These are phyloP conservation scores for Lordiphosa fenestrarum DNA, from an alignment of 2,888 invertebrate species.

Conservation along the genomic window DNA sequence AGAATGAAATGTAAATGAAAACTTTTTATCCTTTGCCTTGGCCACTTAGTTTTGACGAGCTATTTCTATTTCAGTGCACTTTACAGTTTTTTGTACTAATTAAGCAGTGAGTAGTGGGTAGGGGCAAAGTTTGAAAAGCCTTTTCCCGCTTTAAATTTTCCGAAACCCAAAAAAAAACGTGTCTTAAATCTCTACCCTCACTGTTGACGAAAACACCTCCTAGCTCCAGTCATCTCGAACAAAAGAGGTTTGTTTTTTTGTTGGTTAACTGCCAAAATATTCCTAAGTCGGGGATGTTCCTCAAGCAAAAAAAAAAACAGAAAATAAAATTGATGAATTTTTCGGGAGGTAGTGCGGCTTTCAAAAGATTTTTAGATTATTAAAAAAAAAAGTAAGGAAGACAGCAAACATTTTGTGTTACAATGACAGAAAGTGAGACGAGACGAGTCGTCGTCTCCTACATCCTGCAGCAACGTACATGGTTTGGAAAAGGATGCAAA, in stretches of 20 bases:
- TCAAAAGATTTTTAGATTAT: constrained; percentile 65
- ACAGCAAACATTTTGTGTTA: constrained; percentile 14
- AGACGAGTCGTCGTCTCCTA: constrained; percentile 20
- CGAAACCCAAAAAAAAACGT: too few relatives aligned
- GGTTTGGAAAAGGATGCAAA: neutral
- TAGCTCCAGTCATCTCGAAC: constrained; percentile 31
- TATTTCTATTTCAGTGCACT: too few relatives aligned
- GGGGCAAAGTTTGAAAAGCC: neutral
- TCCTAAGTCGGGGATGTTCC: constrained; percentile 42
- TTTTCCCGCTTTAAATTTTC: neutral
- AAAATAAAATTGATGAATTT: constrained; percentile 52
- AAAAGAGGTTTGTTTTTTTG: constrained; percentile 37
- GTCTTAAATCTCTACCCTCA: neutral
- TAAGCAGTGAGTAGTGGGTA: too few relatives aligned
- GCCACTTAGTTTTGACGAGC: too few relatives aligned
- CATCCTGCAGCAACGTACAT: neutral
- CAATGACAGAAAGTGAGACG: constrained; percentile 25
- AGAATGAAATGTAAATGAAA: neutral
- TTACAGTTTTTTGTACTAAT: too few relatives aligned
- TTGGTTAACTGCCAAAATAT: constrained; percentile 36
- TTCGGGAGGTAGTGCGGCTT: constrained; percentile 46
- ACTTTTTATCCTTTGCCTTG: too few relatives aligned
- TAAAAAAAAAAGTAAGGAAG: constrained; percentile 39
- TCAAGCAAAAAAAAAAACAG: constrained; percentile 23
- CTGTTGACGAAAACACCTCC: constrained; percentile 22